Percentiles rank a stretch among this genome's conserved stretches.
phyloP scores from a whole-genome alignment of 2,888 invertebrate species.

The Drosophila mayaguana region DNA sequence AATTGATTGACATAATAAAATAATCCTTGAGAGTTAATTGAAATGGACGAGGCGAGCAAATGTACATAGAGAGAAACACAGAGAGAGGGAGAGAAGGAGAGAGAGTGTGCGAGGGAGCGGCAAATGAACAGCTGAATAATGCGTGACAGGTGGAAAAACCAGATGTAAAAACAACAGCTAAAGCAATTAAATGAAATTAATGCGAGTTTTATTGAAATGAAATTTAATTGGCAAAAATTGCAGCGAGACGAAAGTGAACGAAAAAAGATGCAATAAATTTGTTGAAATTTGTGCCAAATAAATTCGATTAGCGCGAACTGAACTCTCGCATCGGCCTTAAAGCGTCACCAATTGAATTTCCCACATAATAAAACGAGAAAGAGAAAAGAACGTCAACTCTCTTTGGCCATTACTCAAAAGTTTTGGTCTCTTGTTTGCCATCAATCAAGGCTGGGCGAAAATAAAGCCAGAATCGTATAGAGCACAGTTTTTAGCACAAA shows the following conservation, averaged over 20 bases:
- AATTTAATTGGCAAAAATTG: slow-evolving; percentile 57
- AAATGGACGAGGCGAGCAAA: slow-evolving; percentile 68
- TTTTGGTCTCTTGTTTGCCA: slow-evolving; percentile 59
- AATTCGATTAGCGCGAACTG: slow-evolving; percentile 58
- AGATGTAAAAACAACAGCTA: slow-evolving; percentile 39
- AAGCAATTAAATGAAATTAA: slow-evolving; percentile 75
- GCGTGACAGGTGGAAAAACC: slow-evolving; percentile 56
- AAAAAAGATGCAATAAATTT: background rate
- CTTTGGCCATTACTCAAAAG: slow-evolving; percentile 46
- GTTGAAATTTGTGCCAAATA: slow-evolving; percentile 26
- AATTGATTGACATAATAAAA: slow-evolving; percentile 81
- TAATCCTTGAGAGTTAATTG: slow-evolving; percentile 79
- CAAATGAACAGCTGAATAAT: slow-evolving; percentile 40
- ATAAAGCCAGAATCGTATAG: slow-evolving; percentile 50
- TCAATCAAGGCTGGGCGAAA: slow-evolving; percentile 62
- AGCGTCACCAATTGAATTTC: slow-evolving; percentile 48
- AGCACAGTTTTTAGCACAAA: slow-evolving; percentile 23
- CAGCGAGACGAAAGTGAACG: background rate
- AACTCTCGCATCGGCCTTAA: slow-evolving; percentile 47
- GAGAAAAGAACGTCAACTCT: background rate
- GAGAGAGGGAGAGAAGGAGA: background rate
- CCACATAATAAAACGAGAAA: slow-evolving; percentile 2
- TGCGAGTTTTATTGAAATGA: slow-evolving; percentile 76
- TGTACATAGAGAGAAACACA: background rate
- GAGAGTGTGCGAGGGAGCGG: background rate